Base-by-base conservation (phyloP, 2,888 invertebrate species). In the Lasioglossum malachurum region DNA sequence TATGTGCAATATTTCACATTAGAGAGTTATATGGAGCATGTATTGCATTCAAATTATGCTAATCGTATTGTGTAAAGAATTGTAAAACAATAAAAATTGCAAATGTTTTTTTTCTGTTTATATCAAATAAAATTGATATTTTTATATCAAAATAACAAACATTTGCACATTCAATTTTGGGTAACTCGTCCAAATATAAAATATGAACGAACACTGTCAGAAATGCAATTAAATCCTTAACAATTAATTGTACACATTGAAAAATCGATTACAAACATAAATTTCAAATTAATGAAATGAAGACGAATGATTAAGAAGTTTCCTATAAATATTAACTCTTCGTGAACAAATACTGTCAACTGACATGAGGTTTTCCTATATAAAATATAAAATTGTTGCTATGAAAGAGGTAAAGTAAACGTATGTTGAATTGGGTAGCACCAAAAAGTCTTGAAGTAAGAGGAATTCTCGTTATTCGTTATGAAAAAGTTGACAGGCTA, bases 201-300 rank as follows among this genome's bases (percentile, higher is more conserved):
- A 76, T 67, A 78, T 44, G 38, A 82, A 79, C 60, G 31, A 69
- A 79, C 69, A 71, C 74, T 83, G 44, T 83, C 31, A 83, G 87
- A 86, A 91, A 80, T 84, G 79, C 78, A 77, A 89, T 75, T 79
- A 41, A 75, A 75, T 78, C 44, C 87, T 87, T 90, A 90, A 81
- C 46, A 79, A 57, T 85, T 87, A 87, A 87, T 90, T 88, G 72
- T 87, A 88, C 87, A 88, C 41, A 75, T 79, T 77, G 27, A 88
- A 80, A 84, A 53, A 77, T 75, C 75, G 44, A 60, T 79, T 75
- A 71, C 75, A 84, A 88, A 84, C 82, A 49, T 79, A 88, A 88
- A 76, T 78, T 71, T 85, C 77, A 78, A 82, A 82, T 35, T 83
- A 88, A 84, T 77, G 84, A 87, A 85, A 76, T 82, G 80, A 74